Evolutionary conservation across 2,113 vertebrate species (phyloP).

Genomic region (Uropsilus gracilis): DNA sequence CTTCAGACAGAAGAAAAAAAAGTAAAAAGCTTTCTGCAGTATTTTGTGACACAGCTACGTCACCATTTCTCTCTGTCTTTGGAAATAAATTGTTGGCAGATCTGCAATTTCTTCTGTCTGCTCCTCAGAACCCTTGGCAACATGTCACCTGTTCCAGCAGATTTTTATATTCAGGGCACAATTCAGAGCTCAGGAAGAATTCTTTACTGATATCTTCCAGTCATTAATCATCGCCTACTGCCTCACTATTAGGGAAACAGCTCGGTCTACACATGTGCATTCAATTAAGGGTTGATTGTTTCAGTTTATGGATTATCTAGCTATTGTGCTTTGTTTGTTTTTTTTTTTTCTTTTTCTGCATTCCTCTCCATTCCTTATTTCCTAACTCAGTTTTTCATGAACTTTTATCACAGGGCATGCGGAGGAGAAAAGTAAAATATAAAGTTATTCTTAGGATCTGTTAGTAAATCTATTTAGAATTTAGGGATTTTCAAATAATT

Average conservation of each 20-base stretch:
- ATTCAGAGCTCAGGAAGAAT: constrained; percentile 63
- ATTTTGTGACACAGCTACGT: constrained; percentile 57
- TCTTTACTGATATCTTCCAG: constrained; percentile 62
- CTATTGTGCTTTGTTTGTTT: not conserved
- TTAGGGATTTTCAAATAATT: not conserved
- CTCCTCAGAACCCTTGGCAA: constrained; percentile 60
- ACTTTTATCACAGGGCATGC: not conserved
- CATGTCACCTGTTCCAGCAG: constrained; percentile 62
- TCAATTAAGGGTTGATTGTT: constrained; percentile 64
- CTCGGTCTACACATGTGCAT: constrained; percentile 43
- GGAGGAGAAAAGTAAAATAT: not conserved
- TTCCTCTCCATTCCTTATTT: not conserved
- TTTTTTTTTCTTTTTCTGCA: not conserved
- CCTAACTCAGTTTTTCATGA: not conserved
- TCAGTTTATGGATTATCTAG: constrained; percentile 46
- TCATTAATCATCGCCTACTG: constrained; percentile 73
- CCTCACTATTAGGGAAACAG: constrained; percentile 15
- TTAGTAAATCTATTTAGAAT: not conserved
- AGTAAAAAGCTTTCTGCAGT: constrained; percentile 20
- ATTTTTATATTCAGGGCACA: constrained; percentile 77
- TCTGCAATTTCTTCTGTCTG: constrained; percentile 68
- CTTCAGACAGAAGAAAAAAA: not conserved
- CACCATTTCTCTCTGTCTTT: constrained; percentile 75
- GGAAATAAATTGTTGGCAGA: constrained; percentile 73
- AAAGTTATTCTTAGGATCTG: not conserved